A percentile compares a stretch with the other conserved stretches of the same genome.
Evolutionary conservation across 2,797 vertebrate genomes (phyloP).

Genomic region (Dendrocincla fuliginosa): DNA sequence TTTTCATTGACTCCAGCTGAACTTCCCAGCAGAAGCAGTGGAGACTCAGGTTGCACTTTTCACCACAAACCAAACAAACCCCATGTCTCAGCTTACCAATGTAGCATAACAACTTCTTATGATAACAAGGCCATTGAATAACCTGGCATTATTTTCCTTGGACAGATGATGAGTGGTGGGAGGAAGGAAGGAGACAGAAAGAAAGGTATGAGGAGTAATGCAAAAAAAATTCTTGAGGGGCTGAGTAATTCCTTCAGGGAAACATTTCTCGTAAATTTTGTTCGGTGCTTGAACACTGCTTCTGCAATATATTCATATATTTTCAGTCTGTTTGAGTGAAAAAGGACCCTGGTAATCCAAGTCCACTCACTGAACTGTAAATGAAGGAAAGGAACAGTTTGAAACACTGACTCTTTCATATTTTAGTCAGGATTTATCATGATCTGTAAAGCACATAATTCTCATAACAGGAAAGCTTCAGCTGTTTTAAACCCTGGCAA

Average conservation of each 20-base stretch:
- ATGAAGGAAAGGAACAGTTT: background rate
- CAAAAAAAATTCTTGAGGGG: background rate
- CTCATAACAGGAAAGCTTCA: background rate
- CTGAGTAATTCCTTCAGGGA: background rate
- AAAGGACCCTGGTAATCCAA: background rate
- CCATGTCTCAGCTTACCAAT: background rate
- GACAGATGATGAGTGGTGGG: background rate
- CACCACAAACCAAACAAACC: background rate
- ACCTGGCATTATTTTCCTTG: background rate
- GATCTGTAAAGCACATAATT: conserved; percentile 24
- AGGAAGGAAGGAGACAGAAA: background rate
- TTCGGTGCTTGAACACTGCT: background rate
- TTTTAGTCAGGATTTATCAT: conserved; percentile 10
- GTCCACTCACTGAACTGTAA: background rate
- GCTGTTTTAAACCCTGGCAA: conserved; percentile 2
- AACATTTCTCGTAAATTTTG: background rate
- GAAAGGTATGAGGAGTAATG: background rate
- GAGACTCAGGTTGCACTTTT: background rate
- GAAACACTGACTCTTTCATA: background rate
- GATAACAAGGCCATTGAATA: background rate
- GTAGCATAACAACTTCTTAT: background rate
- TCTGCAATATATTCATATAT: background rate
- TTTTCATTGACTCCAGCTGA: background rate
- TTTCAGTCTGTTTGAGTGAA: background rate
- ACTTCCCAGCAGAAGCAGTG: background rate